These are phyloP conservation scores for Vollenhovia emeryi DNA, from an alignment of 1,140 invertebrate species.

Conservation along the genomic window DNA sequence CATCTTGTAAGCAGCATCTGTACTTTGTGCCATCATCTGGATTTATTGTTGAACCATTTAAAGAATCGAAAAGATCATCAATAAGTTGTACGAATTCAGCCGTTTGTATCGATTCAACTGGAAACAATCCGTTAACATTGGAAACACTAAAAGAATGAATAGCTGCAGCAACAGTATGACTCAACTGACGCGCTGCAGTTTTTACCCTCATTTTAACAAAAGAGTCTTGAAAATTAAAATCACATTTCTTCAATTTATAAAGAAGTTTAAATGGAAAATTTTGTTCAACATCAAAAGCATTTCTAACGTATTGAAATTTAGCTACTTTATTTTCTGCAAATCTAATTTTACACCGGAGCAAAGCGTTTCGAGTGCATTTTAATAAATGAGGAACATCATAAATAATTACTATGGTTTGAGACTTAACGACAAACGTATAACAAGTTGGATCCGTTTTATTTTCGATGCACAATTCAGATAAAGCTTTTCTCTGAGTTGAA, in stretches of 20 bases:
- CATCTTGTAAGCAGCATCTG: neutral
- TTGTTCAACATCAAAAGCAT: neutral
- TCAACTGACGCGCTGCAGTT: neutral
- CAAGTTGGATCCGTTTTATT: neutral
- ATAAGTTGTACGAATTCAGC: neutral
- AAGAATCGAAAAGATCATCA: neutral
- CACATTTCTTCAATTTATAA: neutral
- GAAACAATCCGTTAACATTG: neutral
- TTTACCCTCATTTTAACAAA: neutral
- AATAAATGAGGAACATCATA: slow-evolving; percentile 4
- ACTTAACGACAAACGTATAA: neutral
- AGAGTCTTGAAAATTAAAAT: neutral
- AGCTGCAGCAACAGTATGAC: neutral
- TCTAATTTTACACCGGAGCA: neutral
- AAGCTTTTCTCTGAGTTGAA: neutral
- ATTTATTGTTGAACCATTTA: neutral
- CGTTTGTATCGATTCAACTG: slow-evolving; percentile 1
- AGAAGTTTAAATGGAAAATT: neutral
- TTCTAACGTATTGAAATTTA: neutral
- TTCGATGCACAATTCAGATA: neutral
- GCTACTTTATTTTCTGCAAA: neutral
- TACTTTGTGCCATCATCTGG: neutral
- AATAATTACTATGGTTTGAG: neutral
- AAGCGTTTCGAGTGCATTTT: neutral
- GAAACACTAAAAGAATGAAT: neutral